Evolutionary conservation across 1,140 invertebrate genomes (phyloP), one percentile per base, ranked within the genome.

Genomic region (Hylyphantes graminicola): DNA sequence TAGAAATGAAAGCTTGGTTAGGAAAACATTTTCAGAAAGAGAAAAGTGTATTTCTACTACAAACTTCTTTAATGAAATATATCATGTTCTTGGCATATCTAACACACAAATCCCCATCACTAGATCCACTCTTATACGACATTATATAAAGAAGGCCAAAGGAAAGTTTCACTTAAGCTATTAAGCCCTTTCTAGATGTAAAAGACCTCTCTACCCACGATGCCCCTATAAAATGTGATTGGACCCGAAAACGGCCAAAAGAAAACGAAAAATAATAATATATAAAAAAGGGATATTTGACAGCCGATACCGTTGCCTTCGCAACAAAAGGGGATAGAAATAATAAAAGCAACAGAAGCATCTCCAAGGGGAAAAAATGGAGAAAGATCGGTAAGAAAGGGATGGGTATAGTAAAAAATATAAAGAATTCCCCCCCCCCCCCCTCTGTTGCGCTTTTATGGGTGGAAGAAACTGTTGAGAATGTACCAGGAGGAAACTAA

Each of bases 181-280:
- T 76, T 76, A 76, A 76, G 59, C 74, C 35, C 50, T 48, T 61
- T 51, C 51, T 48, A n/a, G 74, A 76, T 76, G 74, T 73, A 81
- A 73, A 81, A 73, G 67, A 81, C 17, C 35, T 61, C 35, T 35
- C 35, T 35, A 35, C 13, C 50, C 15, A 13, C n/a, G 67, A 63
- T 64, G 68, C 79, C 21, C 68, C 79, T 73, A 81, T 81, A 81
- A 81, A 81, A 81, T 73, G 79, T 73, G 79, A 81, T 81, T 81
- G 79, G 19, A 81, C 79, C 74, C 15, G 17, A 81, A 64, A 81
- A 73, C 67, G 79, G 67, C 21, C 17, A 19, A 50, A 50, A 54
- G 15, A 54, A 65, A 76, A 53, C n/a, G 63, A 53, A n/a, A 53
- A 54, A 50, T n/a, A 59, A 53, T 4, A 35, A 65, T 10, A 65